Evolutionary conservation across 2,113 vertebrate species (phyloP), one percentile per base, ranked within the genome.

Genomic region (Amphiprion percula): DNA sequence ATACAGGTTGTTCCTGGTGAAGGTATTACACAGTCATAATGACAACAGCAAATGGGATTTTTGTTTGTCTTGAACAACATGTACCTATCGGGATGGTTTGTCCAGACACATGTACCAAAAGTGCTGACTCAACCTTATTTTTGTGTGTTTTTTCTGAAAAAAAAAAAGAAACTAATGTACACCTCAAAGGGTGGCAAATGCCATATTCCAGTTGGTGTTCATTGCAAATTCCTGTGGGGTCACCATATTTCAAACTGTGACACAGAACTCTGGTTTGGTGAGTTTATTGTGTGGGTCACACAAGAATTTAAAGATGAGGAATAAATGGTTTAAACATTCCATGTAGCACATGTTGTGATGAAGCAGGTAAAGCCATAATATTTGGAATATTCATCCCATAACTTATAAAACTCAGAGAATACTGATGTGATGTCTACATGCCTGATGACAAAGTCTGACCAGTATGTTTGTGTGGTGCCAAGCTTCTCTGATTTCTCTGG

Each of bases 191-290:
- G 61, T 14, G 24, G 54, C 26, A 60, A 72, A 77, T 37, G 46
- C 19, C 61, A 64, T 66, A 63, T 73, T 70, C 41, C 39, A 49
- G 63, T 60, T 44, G 63, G 66, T 71, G 65, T 84, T 83, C 39
- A 66, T 16, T 68, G 1, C n/a, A 77, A 80, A 89, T 82, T 88
- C 83, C 75, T 88, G 68, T 52, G 69, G 55, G 16, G 0, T n/a
- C 67, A 52, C 65, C 61, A 79, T 61, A 80, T 54, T 77, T 75
- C 33, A 67, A 85, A 72, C 70, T 54, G 26, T 68, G 68, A 68
- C 26, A 1, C 73, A 70, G 80, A 66, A 72, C 54, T 73, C 16
- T 41, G 53, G 21, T 72, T 76, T 30, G 16, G 52, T 41, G 52
- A 49, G 53, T 79, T 86, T 84, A 76, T 53, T 68, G 30, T 54